A percentile compares a stretch with the other conserved stretches of the same genome.
phyloP scores from a whole-genome alignment of 2,113 vertebrate species.

The Indicator indicator region DNA sequence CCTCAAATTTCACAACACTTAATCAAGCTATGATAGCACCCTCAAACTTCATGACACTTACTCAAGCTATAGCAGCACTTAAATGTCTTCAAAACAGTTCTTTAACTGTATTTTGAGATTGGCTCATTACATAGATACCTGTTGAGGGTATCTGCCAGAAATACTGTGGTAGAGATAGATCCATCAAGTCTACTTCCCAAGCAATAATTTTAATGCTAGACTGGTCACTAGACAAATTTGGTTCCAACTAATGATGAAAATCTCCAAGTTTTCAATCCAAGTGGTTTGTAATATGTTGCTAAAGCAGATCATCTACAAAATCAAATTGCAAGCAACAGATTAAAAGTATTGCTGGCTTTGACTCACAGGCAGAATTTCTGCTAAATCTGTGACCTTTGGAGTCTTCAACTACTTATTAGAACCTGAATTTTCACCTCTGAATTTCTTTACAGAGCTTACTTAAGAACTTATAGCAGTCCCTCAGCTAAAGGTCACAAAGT shows the following conservation, averaged over 20 bases:
- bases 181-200: neutral
- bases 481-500: conserved; percentile 71
- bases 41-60: neutral
- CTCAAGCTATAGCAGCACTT: neutral
- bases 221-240: neutral
- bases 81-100: neutral
- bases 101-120: neutral
- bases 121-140: neutral
- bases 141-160: neutral
- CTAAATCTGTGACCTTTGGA: conserved; percentile 68
- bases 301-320: neutral
- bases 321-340: neutral
- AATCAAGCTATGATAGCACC: neutral
- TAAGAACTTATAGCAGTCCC: conserved; percentile 57
- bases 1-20: neutral
- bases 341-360: neutral
- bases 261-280: neutral
- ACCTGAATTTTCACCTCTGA: conserved; percentile 62
- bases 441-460: conserved; percentile 64
- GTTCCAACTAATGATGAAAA: neutral
- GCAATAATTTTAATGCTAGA: neutral
- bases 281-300: neutral
- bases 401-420: conserved; percentile 69
- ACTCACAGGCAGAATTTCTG: conserved; percentile 48
- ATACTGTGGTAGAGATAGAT: neutral